A percentile compares a stretch with the other conserved stretches of the same genome.
These are phyloP conservation scores for Shinisaurus crocodilurus DNA, from an alignment of 2,113 vertebrate genomes.

Conservation along the genomic window DNA sequence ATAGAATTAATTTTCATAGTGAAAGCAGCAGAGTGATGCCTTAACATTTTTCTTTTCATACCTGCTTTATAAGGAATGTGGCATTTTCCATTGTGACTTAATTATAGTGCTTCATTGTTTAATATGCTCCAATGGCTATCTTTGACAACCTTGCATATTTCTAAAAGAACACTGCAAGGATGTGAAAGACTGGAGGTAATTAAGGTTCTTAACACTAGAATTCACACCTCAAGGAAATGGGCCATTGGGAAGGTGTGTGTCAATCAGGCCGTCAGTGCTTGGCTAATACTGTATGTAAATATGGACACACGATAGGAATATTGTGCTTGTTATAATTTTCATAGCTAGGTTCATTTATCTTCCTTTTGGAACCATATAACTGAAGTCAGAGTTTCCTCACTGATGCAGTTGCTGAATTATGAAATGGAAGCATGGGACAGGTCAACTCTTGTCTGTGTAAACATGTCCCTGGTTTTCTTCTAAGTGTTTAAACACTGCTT, in stretches of 20 bases:
- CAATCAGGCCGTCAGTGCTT: not conserved
- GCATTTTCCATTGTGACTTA: not conserved
- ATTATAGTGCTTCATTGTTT: conserved; percentile 29
- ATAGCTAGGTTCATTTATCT: not conserved
- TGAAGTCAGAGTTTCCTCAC: not conserved
- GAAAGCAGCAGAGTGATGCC: not conserved
- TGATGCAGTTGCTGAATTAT: not conserved
- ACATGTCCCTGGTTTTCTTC: not conserved
- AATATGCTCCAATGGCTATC: conserved; percentile 10
- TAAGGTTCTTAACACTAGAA: not conserved
- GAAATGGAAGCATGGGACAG: not conserved
- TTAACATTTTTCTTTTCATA: not conserved
- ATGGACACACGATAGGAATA: not conserved
- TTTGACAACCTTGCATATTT: conserved; percentile 4
- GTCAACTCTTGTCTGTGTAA: not conserved
- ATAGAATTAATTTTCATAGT: not conserved
- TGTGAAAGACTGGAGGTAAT: not conserved
- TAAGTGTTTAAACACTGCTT: not conserved
- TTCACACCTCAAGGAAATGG: conserved; percentile 9
- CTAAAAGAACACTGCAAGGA: not conserved
- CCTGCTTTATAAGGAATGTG: not conserved
- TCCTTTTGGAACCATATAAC: not conserved
- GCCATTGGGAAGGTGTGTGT: not conserved
- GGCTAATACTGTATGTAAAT: not conserved
- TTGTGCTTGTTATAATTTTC: not conserved